Evolutionary conservation across 2,113 vertebrate species (phyloP), one percentile per base, ranked within the genome.

Genomic region (Osmerus mordax): DNA sequence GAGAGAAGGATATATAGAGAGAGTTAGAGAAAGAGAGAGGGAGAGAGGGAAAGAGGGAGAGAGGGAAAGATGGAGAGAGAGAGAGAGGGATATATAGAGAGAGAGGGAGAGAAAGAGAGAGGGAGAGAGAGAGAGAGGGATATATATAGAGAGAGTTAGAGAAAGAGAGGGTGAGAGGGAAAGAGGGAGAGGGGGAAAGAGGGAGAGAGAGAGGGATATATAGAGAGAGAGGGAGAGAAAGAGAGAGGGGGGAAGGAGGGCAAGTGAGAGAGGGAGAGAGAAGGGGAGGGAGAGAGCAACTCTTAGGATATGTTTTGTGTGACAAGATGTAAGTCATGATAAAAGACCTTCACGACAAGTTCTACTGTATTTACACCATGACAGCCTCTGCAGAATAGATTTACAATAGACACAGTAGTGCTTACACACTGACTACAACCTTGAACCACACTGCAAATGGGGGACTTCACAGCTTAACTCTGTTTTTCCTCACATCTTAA

Each of bases 1-100:
- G 76, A 36, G 62, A 64, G 25, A 41, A 11, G 29, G 23, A 29
- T 5, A 36, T 3, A 55, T 16, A n/a, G 54, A 56, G 54, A 55
- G 54, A 56, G 54, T 0, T 1, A 18, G 54, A 56, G 54, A 56
- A 3, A 56, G 16, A 59, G 66, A 74, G 41, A 74, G 71, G 74
- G 74, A 78, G 29, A 32, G 60, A 21, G 71, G 18, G 9, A n/a
- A 4, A 8, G 54, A 56, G 15, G 18, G 54, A n/a, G 63, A 78
- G 77, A 71, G 80, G 81, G 69, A 75, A 67, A 88, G 79, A 87
- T 79, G 77, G 77, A 82, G 84, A 86, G 77, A 72, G 81, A 87
- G 86, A 87, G 78, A 86, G 74, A 8, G 7, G 3, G 7, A 36
- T 3, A 25, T 1, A 36, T 1, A 36, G 32, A 36, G 32, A 32